Evolutionary conservation across 2,888 invertebrate species (phyloP), one percentile per base, ranked within the genome.

Genomic region (Toxonevra muliebris): DNA sequence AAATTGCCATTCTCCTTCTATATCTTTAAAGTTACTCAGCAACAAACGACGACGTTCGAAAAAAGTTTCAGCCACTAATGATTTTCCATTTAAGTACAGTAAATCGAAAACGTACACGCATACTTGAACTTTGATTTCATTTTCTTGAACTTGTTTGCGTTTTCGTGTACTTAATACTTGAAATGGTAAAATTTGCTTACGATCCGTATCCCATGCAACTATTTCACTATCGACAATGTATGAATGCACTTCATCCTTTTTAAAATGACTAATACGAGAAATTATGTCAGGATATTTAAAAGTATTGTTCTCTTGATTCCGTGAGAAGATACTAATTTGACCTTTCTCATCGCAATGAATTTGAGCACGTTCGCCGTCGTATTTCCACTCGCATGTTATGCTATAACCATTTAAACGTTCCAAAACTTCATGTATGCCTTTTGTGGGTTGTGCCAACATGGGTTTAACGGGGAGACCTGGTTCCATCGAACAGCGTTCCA

Each of bases 311-410:
- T 97, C 96, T 84, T 98, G 98, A 87, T 98, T 99, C 66, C 99
- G 88, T 81, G 97, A 97, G 87, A 93, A 99, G 73, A 99, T 91
- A 75, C 89, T 89, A 0, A 97, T 90, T 2, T 86, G 86, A 0
- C 93, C 90, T 75, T 90, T 88, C 59, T 90, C 89, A 40, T 86
- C 82, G 40, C 90, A 86, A 81, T 96, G 96, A 75, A 96, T 94
- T 90, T 97, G 98, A 0, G 98, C 98, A 76, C 99, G 88, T 88
- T 99, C 99, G 0, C 99, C 99, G 86, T 99, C 99, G 84, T 99
- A 99, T 85, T 99, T 99, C 91, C 93, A 99, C 87, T 99, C 99
- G 84, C 98, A 98, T 0, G 98, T 98, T 84, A 99, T 98, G 77
- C 91, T 89, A 72, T 93, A 88, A 13, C 92, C 91, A 69, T 95